Base-by-base conservation (phyloP, 1,140 invertebrate genomes). In the Argopecten irradians region DNA sequence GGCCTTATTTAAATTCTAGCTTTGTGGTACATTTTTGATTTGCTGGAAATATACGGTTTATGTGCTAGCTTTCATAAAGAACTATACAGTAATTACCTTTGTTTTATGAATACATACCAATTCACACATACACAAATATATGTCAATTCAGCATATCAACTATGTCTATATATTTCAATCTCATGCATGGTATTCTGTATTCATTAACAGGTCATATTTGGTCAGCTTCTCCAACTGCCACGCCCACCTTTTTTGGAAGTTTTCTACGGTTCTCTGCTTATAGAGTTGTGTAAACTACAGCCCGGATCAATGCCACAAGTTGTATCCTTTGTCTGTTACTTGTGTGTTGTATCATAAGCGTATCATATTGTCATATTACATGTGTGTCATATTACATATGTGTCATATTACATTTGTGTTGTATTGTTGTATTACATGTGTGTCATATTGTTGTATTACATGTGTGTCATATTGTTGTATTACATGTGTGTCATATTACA, bases 271-370 rank as follows among this genome's bases (percentile, higher is more conserved):
- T 98, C 98, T 9, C 97, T 99, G 88, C 96, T 99, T 22, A 98
- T 99, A 93, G 99, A 99, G 95, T 95, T 99, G 46, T 99, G 99
- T 95, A 99, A 99, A 96, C 96, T 99, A 14, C 98, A 99, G 93
- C 98, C 99, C 11, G 98, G 98, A 7, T 98, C 98, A 16, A 98
- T 99, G 97, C 99, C 99, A 13, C 98, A 99, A 96, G 98, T 97
- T 92, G 95, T 94, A 95, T 95, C 94, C 94, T 96, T 95, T 87
- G 0, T 28, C 85, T 19, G 32, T 82, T 28, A 34, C 34, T 3
- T 82, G 9, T 87, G 34, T 71, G 2, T 83, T 71, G 43, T 46
- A 46, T 46, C 43, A 22, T 19, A 46, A 46, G 5, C 28, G 16
- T 5, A 71, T 28, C 55, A n/a, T n/a, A 5, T 71, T 71, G 43